Evolutionary conservation across 2,888 invertebrate genomes (phyloP), one percentile per base, ranked within the genome.

Genomic region (Leptopilina drosophilae): DNA sequence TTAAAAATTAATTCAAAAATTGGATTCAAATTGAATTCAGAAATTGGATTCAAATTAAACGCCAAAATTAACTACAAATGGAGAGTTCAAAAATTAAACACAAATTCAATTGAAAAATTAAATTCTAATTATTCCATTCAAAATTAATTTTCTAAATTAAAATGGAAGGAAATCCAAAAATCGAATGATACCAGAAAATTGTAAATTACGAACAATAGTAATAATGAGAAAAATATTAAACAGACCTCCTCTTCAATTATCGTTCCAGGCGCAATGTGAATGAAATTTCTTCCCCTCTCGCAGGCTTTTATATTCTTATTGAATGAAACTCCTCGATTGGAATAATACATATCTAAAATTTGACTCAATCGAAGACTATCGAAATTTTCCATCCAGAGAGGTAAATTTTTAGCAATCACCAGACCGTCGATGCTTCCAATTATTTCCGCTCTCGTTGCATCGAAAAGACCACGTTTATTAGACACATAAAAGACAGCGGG

Each of bases 291-390:
- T 42, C 92, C 92, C 78, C 95, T 92, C 82, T 94, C 93, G 84
- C 95, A 95, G 3, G 94, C 95, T 86, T 92, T 93, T n/a, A 94
- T 92, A 53, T 91, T 90, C 0, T 92, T 89, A 40, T 94, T 93
- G 85, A 94, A 94, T 0, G 93, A 93, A 1, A 94, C 92, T 0
- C 95, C 95, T 79, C 93, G 93, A 82, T 93, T 92, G 0, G 95
- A 95, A 87, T 95, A 95, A 88, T 95, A 95, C 95, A 95, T 95
- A 81, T 95, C 94, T 65, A 95, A 89, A 14, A 95, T 88, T 91
- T 95, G 95, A 0, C 95, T 94, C 1, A 95, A 90, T 14, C 94
- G 92, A 33, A 95, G 89, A 26, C 93, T 92, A 6, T 92, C 90
- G 65, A 94, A 90, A 79, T 92, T 91, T 77, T 92, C 91, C 5